Evolutionary conservation across 2,113 vertebrate species (phyloP).

Genomic region (Paradoxurus hermaphroditus): DNA sequence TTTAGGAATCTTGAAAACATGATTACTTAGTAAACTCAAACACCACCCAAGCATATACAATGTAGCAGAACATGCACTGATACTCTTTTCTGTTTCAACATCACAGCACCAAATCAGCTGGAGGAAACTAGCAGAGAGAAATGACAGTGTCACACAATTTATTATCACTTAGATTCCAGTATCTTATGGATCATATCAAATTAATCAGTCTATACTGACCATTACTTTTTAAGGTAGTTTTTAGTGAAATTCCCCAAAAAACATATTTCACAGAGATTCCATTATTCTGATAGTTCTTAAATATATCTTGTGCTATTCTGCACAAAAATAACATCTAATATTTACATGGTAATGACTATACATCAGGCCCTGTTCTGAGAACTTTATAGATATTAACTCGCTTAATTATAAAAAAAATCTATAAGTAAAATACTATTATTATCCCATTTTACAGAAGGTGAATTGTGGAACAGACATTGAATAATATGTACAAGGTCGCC

Average conservation of each 20-base stretch:
- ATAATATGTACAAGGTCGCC: background rate
- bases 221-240: background rate
- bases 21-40: background rate
- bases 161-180: background rate
- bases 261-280: background rate
- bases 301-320: background rate
- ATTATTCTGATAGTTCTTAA: background rate
- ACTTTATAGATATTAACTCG: background rate
- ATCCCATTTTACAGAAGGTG: background rate
- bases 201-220: background rate
- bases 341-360: background rate
- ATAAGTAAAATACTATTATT: background rate
- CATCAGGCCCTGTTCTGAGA: background rate
- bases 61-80: background rate
- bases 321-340: background rate
- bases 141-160: background rate
- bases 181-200: background rate
- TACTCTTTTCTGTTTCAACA: background rate
- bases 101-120: background rate
- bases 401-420: background rate
- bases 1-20: background rate
- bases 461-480: background rate
- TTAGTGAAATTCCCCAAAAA: conserved; percentile 5
- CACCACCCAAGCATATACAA: background rate
- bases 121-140: background rate